These are phyloP conservation scores for Ivindomyrus marchei DNA, from an alignment of 2,113 vertebrate genomes.

Conservation along the genomic window DNA sequence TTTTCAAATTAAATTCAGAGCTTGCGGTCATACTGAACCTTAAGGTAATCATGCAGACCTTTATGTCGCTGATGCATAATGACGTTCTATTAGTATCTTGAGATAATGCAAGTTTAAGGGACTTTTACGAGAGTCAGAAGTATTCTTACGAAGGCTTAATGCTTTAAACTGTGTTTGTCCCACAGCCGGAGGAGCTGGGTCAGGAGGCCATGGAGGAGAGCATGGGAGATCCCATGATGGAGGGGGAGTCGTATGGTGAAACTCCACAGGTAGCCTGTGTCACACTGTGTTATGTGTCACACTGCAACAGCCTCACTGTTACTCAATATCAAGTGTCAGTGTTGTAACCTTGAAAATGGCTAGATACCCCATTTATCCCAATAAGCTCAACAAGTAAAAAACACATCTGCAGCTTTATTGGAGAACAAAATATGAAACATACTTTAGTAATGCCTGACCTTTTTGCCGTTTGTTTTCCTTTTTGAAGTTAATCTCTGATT, in stretches of 20 bases:
- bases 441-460: background rate
- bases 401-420: background rate
- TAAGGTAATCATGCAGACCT: background rate
- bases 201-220: slow-evolving; percentile 91
- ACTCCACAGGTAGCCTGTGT: slow-evolving; percentile 73
- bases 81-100: background rate
- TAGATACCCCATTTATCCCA: background rate
- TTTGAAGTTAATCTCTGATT: background rate
- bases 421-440: background rate
- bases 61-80: background rate
- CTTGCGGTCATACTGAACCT: background rate
- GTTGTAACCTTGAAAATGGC: background rate
- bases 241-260: slow-evolving; percentile 86
- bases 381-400: background rate
- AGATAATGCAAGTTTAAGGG: background rate
- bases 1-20: background rate
- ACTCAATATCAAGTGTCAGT: background rate
- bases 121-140: background rate
- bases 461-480: background rate
- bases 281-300: background rate
- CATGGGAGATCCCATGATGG: slow-evolving; percentile 80
- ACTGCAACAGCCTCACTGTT: background rate
- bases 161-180: slow-evolving; percentile 20
- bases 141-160: background rate
- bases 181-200: slow-evolving; percentile 84